phyloP scores from a whole-genome alignment of 2,113 vertebrate genomes.

The Trochalopteron elliotii region DNA sequence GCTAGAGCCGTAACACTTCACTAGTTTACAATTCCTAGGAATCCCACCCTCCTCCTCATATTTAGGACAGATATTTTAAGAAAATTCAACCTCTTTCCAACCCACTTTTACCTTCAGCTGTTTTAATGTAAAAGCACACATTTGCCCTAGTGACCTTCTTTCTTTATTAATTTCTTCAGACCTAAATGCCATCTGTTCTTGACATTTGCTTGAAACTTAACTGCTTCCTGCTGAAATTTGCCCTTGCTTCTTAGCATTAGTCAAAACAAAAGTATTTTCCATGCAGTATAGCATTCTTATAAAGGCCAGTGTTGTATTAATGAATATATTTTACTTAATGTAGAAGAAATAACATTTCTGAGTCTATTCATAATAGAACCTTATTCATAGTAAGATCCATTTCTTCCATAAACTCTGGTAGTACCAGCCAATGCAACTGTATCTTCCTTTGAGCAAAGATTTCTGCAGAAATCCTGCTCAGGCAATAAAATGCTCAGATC shows the following conservation, averaged over 20 bases:
- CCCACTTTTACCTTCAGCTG: background rate
- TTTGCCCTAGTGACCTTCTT: background rate
- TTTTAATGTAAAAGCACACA: background rate
- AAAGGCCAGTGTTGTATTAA: background rate
- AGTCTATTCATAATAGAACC: background rate
- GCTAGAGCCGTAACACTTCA: background rate
- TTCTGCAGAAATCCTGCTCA: background rate
- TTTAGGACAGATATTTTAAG: background rate
- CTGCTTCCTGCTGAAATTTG: background rate
- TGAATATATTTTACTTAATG: background rate
- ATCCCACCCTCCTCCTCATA: background rate
- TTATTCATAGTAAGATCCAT: background rate
- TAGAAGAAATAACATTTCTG: background rate
- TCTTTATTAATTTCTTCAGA: constrained; percentile 8
- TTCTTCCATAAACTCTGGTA: background rate
- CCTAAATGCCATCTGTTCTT: background rate
- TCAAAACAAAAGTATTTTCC: background rate
- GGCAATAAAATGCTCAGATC: background rate
- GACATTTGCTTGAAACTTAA: constrained; percentile 4
- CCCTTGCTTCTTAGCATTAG: background rate
- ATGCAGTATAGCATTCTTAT: background rate
- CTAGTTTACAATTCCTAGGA: background rate
- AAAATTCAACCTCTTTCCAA: background rate
- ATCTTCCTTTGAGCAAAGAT: background rate
- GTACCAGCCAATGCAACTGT: background rate